A percentile compares a stretch with the other conserved stretches of the same genome.
phyloP scores from a whole-genome alignment of 2,888 invertebrate genomes.

The Patella pellucida region DNA sequence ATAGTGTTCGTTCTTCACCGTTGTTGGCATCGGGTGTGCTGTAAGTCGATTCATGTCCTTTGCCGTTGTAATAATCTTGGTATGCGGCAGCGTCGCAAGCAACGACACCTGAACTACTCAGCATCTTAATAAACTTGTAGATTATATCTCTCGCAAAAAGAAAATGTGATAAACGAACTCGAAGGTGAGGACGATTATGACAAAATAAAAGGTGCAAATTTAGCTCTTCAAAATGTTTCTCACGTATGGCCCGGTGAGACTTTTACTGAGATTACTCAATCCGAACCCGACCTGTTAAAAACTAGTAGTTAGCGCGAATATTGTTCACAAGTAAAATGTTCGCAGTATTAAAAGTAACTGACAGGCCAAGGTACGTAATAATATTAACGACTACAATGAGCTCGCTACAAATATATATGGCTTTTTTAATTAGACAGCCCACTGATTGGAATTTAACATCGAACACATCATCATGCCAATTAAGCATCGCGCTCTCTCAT shows the following conservation, averaged over 20 bases:
- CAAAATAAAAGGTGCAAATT: conserved; percentile 3
- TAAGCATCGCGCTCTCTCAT: background rate
- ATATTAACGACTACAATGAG: too few species aligned
- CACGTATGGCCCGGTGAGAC: background rate
- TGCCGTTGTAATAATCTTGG: background rate
- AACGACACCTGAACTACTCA: background rate
- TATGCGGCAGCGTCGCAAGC: background rate
- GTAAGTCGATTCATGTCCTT: background rate
- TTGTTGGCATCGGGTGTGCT: background rate
- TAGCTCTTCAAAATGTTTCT: background rate
- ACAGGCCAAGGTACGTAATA: too few species aligned
- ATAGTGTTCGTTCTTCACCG: background rate
- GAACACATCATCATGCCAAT: conserved; percentile 3
- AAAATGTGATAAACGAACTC: background rate
- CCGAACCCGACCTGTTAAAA: too few species aligned
- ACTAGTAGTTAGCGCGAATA: too few species aligned
- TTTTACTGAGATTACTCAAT: too few species aligned
- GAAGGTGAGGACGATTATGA: background rate
- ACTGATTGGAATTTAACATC: too few species aligned
- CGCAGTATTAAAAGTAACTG: background rate
- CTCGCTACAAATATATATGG: too few species aligned
- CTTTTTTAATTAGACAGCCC: too few species aligned
- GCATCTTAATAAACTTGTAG: background rate
- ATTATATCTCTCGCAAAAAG: too few species aligned
- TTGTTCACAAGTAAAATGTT: background rate